Percentiles rank a stretch among this genome's conserved stretches.
These are phyloP conservation scores for Rhinichthys klamathensis DNA, from an alignment of 2,113 vertebrate genomes.

Conservation along the genomic window DNA sequence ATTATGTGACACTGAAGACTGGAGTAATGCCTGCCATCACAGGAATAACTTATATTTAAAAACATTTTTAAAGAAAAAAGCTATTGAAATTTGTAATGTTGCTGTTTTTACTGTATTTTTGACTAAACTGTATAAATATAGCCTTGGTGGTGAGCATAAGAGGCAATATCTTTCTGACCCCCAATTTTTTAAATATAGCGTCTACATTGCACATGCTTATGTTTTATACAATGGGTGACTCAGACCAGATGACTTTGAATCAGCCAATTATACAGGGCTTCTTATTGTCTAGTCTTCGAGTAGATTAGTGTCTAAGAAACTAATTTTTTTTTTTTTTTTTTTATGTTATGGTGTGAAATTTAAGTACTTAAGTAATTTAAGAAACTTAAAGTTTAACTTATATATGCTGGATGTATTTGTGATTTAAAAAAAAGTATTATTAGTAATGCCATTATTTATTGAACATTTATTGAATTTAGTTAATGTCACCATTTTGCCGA, in stretches of 20 bases:
- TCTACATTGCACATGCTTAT: not conserved
- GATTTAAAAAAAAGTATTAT: not conserved
- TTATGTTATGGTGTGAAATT: not conserved
- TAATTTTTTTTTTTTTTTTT: not conserved
- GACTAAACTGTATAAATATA: not conserved
- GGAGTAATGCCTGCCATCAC: not conserved
- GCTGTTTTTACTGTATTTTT: not conserved
- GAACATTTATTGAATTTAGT: not conserved
- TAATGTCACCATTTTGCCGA: not conserved
- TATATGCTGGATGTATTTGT: not conserved
- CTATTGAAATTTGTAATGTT: not conserved
- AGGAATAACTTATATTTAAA: too few species aligned
- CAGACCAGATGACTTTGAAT: not conserved
- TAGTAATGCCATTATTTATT: not conserved
- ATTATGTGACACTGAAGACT: not conserved
- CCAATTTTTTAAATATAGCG: too few species aligned
- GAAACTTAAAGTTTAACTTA: not conserved
- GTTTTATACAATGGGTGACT: not conserved
- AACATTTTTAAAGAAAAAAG: not conserved
- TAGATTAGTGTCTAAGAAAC: not conserved
- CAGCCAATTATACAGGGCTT: not conserved
- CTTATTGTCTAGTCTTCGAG: not conserved
- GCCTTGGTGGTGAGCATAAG: not conserved
- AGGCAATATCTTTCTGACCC: too few species aligned
- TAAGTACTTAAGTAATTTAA: too few species aligned